Percentiles rank a stretch among this genome's conserved stretches.
Conservation (phyloP, 2,113 vertebrate genomes). For the Serilophus lunatus region DNA sequence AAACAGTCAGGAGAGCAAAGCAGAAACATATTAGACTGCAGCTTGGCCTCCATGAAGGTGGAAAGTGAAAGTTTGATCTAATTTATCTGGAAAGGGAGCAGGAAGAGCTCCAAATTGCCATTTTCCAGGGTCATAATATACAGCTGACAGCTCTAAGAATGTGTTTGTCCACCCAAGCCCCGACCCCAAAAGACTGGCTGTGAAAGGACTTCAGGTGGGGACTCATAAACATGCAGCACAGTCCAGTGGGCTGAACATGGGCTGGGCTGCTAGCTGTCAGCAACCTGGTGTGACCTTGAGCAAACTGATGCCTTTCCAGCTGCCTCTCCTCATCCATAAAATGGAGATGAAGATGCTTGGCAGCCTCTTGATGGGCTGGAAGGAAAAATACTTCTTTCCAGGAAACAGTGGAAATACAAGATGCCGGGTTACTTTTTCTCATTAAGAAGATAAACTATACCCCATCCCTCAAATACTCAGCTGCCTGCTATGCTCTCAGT, state of each 20-base stretch:
- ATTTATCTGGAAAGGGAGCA: neutral
- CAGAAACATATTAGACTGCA: neutral
- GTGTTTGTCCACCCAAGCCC: neutral
- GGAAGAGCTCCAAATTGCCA: neutral
- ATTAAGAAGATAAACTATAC: neutral
- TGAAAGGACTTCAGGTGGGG: neutral
- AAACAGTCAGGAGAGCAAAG: neutral
- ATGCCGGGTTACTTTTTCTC: neutral
- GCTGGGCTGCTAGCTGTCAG: neutral
- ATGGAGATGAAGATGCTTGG: neutral
- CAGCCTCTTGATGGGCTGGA: neutral
- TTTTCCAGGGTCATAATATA: neutral
- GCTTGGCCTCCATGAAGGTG: neutral
- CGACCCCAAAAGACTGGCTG: neutral
- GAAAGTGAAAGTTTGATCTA: neutral
- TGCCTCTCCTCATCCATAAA: conserved; percentile 1
- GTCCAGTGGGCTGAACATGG: neutral
- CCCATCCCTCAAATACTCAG: neutral
- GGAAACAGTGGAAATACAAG: neutral
- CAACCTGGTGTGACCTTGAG: neutral
- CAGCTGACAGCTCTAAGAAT: neutral
- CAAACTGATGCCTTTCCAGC: neutral
- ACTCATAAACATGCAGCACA: neutral
- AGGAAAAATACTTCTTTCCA: neutral
- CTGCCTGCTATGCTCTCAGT: neutral